Percentiles rank a stretch among this genome's conserved stretches.
Conservation (phyloP, 2,113 vertebrate species). For the Sakesphorus luctuosus region DNA sequence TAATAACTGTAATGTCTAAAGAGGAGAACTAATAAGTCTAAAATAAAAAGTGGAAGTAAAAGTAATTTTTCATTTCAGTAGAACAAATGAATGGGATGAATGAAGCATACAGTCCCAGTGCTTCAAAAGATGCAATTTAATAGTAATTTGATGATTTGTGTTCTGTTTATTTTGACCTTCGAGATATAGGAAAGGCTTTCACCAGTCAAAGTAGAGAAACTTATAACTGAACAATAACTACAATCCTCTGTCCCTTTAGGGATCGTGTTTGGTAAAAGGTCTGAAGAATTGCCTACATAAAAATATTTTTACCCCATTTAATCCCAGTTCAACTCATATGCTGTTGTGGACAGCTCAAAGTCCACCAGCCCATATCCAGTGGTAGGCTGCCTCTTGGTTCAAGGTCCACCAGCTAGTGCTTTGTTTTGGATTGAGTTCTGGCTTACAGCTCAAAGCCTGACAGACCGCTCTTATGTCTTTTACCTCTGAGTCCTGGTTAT, state of each 20-base stretch:
- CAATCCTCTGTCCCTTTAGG: neutral
- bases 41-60: conserved; percentile 43
- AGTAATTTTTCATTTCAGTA: conserved; percentile 41
- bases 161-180: conserved; percentile 27
- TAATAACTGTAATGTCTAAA: conserved; percentile 53
- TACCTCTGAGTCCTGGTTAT: too few species aligned
- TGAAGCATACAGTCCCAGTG: neutral
- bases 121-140: conserved; percentile 15
- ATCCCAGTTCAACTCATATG: neutral
- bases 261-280: neutral
- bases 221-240: neutral
- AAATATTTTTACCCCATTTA: neutral
- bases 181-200: neutral
- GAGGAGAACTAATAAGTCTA: conserved; percentile 24
- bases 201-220: neutral
- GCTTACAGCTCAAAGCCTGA: neutral
- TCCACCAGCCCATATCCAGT: neutral
- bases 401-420: neutral
- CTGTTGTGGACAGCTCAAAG: neutral
- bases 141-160: neutral
- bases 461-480: neutral
- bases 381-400: neutral
- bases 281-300: neutral
- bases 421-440: neutral
- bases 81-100: conserved; percentile 1